Evolutionary conservation across 2,888 invertebrate species (phyloP).

Genomic region (Phalangium opilio): DNA sequence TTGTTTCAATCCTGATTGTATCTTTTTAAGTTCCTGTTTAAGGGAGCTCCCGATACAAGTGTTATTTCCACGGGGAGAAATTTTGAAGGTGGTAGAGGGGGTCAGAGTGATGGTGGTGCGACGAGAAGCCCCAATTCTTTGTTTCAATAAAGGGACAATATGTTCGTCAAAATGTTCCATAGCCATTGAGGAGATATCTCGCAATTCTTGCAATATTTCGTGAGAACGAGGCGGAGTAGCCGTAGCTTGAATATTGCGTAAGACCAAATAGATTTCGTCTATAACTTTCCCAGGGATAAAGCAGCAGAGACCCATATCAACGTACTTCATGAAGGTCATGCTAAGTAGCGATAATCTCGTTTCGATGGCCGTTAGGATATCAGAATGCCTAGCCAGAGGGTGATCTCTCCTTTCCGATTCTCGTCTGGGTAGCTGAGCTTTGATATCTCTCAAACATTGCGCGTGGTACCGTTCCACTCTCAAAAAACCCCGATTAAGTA

Average conservation of each 20-base stretch:
- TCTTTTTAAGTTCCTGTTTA: constrained; percentile 1
- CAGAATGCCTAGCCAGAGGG: constrained; percentile 69
- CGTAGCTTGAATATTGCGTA: constrained; percentile 49
- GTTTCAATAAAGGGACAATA: constrained; percentile 46
- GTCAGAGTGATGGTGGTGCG: background rate
- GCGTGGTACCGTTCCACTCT: constrained; percentile 61
- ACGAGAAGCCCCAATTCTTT: constrained; percentile 2
- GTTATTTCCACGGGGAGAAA: background rate
- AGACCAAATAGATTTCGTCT: constrained; percentile 66
- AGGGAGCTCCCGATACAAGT: background rate
- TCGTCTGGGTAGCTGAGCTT: constrained; percentile 62
- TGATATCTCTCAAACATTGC: constrained; percentile 57
- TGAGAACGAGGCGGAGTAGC: constrained; percentile 55
- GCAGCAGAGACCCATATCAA: constrained; percentile 66
- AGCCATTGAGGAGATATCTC: constrained; percentile 87
- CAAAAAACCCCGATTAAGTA: constrained; percentile 66
- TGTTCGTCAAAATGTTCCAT: constrained; percentile 92
- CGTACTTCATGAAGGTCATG: constrained; percentile 81
- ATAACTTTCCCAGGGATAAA: constrained; percentile 88
- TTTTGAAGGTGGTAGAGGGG: background rate
- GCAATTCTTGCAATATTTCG: constrained; percentile 68
- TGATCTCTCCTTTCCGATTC: constrained; percentile 76
- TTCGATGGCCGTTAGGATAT: constrained; percentile 75
- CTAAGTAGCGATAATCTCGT: constrained; percentile 78
- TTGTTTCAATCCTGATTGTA: background rate